A percentile compares a stretch with the other conserved stretches of the same genome.
Conservation (phyloP, 2,113 vertebrate species). For the Vicugna pacos region DNA sequence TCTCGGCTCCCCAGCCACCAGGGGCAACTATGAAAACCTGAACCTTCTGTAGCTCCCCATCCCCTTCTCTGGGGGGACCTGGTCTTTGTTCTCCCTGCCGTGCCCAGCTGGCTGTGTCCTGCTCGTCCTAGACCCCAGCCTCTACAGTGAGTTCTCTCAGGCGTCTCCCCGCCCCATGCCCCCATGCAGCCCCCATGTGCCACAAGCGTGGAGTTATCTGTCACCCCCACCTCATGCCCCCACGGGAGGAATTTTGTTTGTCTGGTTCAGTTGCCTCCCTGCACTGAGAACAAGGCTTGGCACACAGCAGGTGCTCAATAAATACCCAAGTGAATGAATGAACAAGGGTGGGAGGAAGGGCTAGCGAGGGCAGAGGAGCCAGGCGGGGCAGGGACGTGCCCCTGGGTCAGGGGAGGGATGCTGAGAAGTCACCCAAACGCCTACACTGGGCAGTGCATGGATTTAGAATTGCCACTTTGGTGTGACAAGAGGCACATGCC, state of each 20-base stretch:
- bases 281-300: not conserved
- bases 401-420: not conserved
- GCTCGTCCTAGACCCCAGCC: not conserved
- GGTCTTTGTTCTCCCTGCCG: not conserved
- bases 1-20: not conserved
- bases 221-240: not conserved
- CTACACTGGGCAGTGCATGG: fast-evolving
- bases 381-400: not conserved
- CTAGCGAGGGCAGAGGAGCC: not conserved
- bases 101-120: not conserved
- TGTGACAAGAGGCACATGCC: not conserved
- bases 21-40: not conserved
- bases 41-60: not conserved
- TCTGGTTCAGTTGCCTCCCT: not conserved
- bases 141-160: not conserved
- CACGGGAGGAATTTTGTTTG: not conserved
- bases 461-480: not conserved
- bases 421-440: not conserved
- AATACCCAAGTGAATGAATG: not conserved
- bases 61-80: not conserved
- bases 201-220: no score
- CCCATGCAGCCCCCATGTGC: not conserved
- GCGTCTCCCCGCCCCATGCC: not conserved
- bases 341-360: not conserved
- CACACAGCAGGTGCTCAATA: not conserved